A percentile compares a stretch with the other conserved stretches of the same genome.
These are phyloP conservation scores for Cryptoprocta ferox DNA, from an alignment of 2,797 vertebrate genomes.

Conservation along the genomic window DNA sequence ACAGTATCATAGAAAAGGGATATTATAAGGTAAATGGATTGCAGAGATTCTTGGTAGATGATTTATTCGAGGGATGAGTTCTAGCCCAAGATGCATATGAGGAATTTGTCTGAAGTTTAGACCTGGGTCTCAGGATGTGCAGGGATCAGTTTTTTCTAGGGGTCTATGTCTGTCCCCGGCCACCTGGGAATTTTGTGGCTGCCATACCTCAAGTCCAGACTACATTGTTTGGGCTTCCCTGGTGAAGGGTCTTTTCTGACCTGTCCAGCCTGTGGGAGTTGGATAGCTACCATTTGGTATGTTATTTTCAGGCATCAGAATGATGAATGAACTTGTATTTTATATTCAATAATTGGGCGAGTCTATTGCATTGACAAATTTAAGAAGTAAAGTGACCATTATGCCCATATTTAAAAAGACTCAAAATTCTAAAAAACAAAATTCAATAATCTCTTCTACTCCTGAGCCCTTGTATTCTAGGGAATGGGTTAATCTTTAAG, in stretches of 20 bases:
- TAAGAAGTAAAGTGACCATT: conserved; percentile 7
- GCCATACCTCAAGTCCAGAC: neutral
- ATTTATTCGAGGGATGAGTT: neutral
- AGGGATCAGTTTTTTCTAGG: neutral
- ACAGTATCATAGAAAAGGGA: neutral
- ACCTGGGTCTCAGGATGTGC: neutral
- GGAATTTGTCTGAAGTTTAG: neutral
- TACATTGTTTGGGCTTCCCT: neutral
- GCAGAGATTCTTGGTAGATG: neutral
- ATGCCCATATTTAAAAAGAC: neutral
- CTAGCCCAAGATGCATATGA: neutral
- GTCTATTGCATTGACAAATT: neutral
- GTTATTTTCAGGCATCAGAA: neutral
- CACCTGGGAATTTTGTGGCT: neutral
- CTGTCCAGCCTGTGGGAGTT: neutral
- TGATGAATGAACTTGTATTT: neutral
- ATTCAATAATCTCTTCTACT: neutral
- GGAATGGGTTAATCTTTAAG: neutral
- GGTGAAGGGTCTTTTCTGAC: neutral
- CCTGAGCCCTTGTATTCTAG: neutral
- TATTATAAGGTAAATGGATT: neutral
- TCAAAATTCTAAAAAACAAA: conserved; percentile 14
- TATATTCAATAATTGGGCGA: neutral
- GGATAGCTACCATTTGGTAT: neutral
- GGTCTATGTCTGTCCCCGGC: neutral